Evolutionary conservation across 2,888 invertebrate species (phyloP).

Genomic region (Leptopilina syphax): DNA sequence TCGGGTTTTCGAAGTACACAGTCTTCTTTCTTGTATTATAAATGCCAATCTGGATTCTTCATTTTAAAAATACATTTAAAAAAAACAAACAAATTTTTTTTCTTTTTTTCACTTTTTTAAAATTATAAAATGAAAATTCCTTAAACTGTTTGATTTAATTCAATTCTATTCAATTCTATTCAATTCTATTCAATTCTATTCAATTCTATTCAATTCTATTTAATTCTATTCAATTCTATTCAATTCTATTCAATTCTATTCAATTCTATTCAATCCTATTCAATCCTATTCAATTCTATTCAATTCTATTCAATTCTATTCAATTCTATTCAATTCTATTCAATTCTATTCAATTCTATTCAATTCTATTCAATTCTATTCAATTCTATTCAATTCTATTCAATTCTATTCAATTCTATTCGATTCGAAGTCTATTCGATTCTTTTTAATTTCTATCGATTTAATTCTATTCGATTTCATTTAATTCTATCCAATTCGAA

Average conservation of each 20-base stretch:
- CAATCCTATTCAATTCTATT: not conserved
- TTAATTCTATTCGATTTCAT: not conserved
- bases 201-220: not conserved
- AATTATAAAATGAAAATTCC: too few relatives aligned
- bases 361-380: not conserved
- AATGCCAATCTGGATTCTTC: constrained; percentile 34
- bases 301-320: not conserved
- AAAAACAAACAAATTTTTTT: not conserved
- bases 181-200: not conserved
- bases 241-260: not conserved
- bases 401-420: not conserved
- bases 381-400: not conserved
- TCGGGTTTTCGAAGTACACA: constrained; percentile 30
- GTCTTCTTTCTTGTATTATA: constrained; percentile 3
- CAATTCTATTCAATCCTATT: not conserved
- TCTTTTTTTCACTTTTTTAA: not conserved
- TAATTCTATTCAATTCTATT: not conserved
- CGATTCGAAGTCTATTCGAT: not conserved
- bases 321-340: not conserved
- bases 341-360: not conserved
- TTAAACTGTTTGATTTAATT: too few relatives aligned
- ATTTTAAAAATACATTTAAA: not conserved
- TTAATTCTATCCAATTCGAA: too few relatives aligned
- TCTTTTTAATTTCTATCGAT: not conserved
- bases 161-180: not conserved